Base-by-base conservation (phyloP, 1,140 invertebrate species). In the Calephelis virginiensis region DNA sequence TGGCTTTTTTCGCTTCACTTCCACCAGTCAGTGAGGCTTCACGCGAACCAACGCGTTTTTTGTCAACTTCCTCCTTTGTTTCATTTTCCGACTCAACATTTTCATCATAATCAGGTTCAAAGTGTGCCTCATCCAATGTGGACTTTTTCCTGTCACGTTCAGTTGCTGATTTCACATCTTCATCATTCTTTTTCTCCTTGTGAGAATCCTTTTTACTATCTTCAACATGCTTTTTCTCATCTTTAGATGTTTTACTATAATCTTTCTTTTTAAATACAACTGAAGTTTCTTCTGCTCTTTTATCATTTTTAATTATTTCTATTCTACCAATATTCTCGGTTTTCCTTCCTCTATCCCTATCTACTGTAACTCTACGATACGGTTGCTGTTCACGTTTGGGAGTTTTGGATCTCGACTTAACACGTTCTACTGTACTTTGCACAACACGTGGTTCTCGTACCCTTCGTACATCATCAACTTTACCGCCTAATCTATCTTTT, bases 51-150 rank as follows among this genome's bases (percentile, higher is more conserved):
- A 86, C 85, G 11, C 86, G 80, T 73, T 91, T 91, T 63, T 85
- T 89, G 13, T 45, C 56, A 63, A 43, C 37, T 9, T 88, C 87
- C 8, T 91, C 88, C 76, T 91, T 91, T 11, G 62, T 70, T 66
- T 92, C 91, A 70, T 71, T 83, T 47, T 92, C 90, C 45, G 90
- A 91, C 76, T 92, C 91, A 11, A 92, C 79, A 63, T 75, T 90
- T 76, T 92, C 91, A 70, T 95, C 95, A 81, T 96, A 96, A 85
- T 96, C 94, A 2, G 95, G 95, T 73, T 95, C 95, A 78, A 96
- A 96, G 71, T 92, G 94, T 0, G 94, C 92, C 83, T 96, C 95
- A 73, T 96, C 95, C 11, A 95, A 82, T 40, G 93, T 92, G 11
- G 94, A 93, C 70, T 94, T 93, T 68, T 95, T 94, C 64, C 93